Conservation (phyloP, 2,797 vertebrate species). For the Xiphorhynchus erythropygius region DNA sequence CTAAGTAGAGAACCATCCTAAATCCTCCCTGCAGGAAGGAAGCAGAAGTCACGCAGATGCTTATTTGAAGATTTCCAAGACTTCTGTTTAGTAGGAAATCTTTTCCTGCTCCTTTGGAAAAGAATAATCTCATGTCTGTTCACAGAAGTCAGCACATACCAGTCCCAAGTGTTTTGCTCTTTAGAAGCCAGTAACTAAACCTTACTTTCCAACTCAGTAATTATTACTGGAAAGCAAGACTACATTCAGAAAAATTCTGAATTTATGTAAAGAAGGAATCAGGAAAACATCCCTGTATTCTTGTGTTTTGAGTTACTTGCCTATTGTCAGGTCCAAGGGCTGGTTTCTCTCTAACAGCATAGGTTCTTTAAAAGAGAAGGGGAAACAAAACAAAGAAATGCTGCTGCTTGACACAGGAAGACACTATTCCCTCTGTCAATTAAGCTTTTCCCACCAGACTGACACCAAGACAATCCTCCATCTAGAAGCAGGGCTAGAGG, state of each 20-base stretch:
- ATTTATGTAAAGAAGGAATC: not conserved
- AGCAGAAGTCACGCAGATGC: not conserved
- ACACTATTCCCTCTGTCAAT: not conserved
- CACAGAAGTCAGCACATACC: not conserved
- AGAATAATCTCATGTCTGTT: not conserved
- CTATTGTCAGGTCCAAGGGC: not conserved
- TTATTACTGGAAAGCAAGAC: not conserved
- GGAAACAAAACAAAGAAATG: not conserved
- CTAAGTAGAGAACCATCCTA: not conserved
- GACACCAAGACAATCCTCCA: not conserved
- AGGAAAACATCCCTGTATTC: not conserved
- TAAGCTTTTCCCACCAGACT: not conserved
- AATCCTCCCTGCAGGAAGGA: not conserved
- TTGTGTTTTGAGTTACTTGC: not conserved
- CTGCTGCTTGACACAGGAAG: not conserved
- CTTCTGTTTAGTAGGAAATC: not conserved
- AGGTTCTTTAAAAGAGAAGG: not conserved
- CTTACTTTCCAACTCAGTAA: not conserved
- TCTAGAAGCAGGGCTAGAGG: not conserved
- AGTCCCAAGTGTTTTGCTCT: rapidly evolving
- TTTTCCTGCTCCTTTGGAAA: not conserved
- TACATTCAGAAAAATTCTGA: not conserved
- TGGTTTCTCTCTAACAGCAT: not conserved
- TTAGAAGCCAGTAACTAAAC: not conserved
- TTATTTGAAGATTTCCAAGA: not conserved